phyloP scores from a whole-genome alignment of 2,797 vertebrate genomes.

The Cyprinodon diabolis region DNA sequence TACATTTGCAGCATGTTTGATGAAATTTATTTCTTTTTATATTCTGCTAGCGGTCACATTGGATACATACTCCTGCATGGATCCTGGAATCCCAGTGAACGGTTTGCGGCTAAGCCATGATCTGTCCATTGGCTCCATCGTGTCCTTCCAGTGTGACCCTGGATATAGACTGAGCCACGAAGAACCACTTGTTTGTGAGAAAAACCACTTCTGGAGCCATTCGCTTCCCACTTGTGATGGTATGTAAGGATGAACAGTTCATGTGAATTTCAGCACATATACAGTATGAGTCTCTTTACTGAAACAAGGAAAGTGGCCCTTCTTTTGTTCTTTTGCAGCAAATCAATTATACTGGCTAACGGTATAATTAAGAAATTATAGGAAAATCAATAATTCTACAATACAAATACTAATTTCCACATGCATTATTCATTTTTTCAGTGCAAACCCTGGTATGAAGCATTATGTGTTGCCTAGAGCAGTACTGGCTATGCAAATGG shows the following conservation, averaged over 20 bases:
- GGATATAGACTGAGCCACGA: slow-evolving; percentile 95
- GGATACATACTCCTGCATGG: slow-evolving; percentile 96
- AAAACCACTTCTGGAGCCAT: slow-evolving; percentile 98
- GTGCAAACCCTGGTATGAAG: neutral
- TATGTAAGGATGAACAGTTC: slow-evolving; percentile 61
- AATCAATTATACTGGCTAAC: neutral
- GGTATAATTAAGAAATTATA: neutral
- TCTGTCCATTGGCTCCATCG: slow-evolving; percentile 93
- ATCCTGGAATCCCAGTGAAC: slow-evolving; percentile 96
- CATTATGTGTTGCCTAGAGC: slow-evolving; percentile 10
- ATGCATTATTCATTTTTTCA: neutral
- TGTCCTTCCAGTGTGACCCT: slow-evolving; percentile 93
- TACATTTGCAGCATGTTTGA: neutral
- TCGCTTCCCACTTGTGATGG: slow-evolving; percentile 95
- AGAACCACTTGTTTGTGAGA: slow-evolving; percentile 93
- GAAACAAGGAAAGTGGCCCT: neutral
- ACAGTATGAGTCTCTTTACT: neutral
- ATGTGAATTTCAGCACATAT: neutral
- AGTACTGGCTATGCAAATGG: slow-evolving; percentile 31
- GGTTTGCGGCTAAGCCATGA: slow-evolving; percentile 91
- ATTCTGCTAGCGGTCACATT: slow-evolving; percentile 88
- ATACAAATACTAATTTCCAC: neutral
- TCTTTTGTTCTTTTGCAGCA: neutral
- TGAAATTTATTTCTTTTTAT: neutral
- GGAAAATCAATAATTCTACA: neutral